Base-by-base conservation (phyloP, 2,113 vertebrate genomes). In the Lamprologus callipterus region DNA sequence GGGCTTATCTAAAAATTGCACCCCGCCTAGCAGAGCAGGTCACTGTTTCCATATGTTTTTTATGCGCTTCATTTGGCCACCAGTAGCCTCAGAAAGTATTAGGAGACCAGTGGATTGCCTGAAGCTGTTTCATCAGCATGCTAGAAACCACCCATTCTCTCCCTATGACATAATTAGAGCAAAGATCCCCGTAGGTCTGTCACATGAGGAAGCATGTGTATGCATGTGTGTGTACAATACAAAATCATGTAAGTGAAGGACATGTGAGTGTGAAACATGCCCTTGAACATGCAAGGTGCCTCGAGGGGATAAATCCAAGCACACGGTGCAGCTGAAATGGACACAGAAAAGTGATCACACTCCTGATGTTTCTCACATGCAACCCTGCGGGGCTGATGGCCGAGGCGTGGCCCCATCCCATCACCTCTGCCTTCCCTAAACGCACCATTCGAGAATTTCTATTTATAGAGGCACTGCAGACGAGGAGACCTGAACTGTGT, bases 401-500 rank as follows among this genome's bases (percentile, higher is more conserved):
- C 17, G 47, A 87, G 84, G 91, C 7, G 31, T 83, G 88, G 81
- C 63, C 87, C 81, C 33, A 35, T 89, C 90, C 80, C 60, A n/a
- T 93, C 89, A 89, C 84, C 89, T 88, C 89, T 80, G 84, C 70
- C 73, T 91, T 70, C 37, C 65, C 86, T 89, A 91, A 68, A 93
- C 79, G 85, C 84, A 51, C 75, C 84, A 82, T 82, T 73, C 70
- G 82, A 89, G 85, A 79, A 53, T 51, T 75, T 85, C 88, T 95
- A 95, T 95, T 93, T 83, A 93, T 95, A 95, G 88, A 83, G 16
- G 19, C 78, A 40, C 54, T n/a, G 83, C 91, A 90, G 83, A 92
- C 91, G 85, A 87, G 80, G 86, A 88, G 90, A 90, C 68, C 47
- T 87, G 47, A 83, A 70, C 65, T n/a, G 60, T 85, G 78, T 87